Evolutionary conservation across 2,113 vertebrate species (phyloP).

Genomic region (Rhombomys opimus): DNA sequence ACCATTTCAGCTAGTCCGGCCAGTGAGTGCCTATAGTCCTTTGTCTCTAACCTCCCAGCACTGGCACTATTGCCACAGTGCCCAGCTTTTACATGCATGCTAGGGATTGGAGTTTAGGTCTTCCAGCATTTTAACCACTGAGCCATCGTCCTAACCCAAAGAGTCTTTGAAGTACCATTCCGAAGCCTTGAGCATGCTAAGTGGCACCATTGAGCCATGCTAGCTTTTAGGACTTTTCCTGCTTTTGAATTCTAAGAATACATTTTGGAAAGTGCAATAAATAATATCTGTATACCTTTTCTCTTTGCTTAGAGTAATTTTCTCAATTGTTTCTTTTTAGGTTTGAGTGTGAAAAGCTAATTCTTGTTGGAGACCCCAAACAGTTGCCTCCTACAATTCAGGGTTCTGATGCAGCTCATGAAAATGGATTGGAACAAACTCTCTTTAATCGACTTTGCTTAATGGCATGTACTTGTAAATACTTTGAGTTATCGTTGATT

Average conservation of each 20-base stretch:
- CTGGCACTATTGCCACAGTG: too few species aligned
- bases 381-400: constrained; percentile 89
- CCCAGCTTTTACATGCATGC: too few species aligned
- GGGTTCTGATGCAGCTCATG: constrained; percentile 88
- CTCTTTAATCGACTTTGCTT: constrained; percentile 89
- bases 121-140: neutral
- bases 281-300: neutral
- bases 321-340: constrained; percentile 73
- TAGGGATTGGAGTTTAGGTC: neutral
- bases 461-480: constrained; percentile 83
- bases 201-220: neutral
- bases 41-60: neutral
- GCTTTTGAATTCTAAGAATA: neutral
- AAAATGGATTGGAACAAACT: constrained; percentile 89
- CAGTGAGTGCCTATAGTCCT: neutral
- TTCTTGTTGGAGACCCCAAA: constrained; percentile 90
- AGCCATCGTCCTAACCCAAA: neutral
- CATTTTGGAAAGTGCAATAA: neutral
- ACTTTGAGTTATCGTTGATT: neutral
- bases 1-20: neutral
- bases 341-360: constrained; percentile 90
- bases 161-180: neutral
- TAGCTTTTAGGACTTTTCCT: neutral
- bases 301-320: constrained; percentile 34
- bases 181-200: neutral